A percentile compares a stretch with the other conserved stretches of the same genome.
Conservation (phyloP, 2,113 vertebrate species). For the Clarias macrocephalus region DNA sequence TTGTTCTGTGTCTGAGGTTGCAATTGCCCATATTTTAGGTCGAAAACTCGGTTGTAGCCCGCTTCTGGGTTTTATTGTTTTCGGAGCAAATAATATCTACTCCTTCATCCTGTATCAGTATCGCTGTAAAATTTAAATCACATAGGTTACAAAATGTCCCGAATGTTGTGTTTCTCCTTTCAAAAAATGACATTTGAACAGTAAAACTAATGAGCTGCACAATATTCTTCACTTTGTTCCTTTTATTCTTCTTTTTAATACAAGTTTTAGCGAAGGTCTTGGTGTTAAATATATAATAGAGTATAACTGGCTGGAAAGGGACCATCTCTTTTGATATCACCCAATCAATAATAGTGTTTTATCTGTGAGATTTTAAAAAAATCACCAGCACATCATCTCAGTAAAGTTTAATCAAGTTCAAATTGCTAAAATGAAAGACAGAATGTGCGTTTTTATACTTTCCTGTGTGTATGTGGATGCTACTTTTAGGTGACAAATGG, state of each 20-base stretch:
- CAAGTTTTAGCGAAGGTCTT: background rate
- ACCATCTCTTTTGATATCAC: background rate
- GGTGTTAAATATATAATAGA: background rate
- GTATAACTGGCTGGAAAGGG: background rate
- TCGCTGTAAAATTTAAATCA: background rate
- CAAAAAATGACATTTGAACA: background rate
- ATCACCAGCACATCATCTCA: background rate
- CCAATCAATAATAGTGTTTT: background rate
- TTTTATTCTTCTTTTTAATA: background rate
- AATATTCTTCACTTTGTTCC: background rate
- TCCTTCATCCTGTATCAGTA: background rate
- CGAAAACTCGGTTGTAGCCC: background rate
- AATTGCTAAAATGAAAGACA: background rate
- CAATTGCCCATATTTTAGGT: slow-evolving; percentile 21
- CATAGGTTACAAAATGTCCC: background rate
- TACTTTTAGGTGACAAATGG: background rate
- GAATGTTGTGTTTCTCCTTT: background rate
- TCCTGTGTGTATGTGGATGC: background rate
- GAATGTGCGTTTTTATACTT: background rate
- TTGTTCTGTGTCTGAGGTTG: slow-evolving; percentile 4
- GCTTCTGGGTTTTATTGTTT: background rate
- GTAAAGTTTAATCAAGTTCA: background rate
- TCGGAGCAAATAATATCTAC: background rate
- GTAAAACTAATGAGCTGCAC: background rate
- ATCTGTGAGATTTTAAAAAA: background rate